These are phyloP conservation scores for Portunus trituberculatus DNA, from an alignment of 1,140 invertebrate species.

Conservation along the genomic window DNA sequence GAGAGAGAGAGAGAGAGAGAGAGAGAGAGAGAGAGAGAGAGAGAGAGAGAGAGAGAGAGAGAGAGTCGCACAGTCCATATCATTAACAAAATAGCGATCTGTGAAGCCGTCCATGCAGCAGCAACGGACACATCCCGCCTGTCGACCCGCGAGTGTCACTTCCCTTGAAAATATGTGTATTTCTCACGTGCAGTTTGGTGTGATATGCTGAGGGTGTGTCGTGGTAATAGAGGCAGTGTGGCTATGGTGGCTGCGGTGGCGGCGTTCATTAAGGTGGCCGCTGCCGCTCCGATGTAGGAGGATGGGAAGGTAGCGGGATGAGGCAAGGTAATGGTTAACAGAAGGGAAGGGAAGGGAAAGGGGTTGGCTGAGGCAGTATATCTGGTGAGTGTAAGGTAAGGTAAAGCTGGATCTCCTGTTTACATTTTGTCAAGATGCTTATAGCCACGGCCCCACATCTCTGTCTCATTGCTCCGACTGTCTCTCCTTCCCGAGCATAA, in stretches of 20 bases:
- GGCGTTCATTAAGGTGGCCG: neutral
- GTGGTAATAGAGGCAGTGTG: neutral
- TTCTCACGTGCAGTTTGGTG: neutral
- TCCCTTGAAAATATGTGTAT: neutral
- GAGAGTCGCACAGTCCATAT: neutral
- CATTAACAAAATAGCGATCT: neutral
- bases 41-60: conserved; percentile 52
- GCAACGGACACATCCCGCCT: neutral
- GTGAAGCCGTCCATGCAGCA: neutral
- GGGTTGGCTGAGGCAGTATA: too few relatives aligned
- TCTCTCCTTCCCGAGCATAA: too few relatives aligned
- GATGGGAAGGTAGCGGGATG: neutral
- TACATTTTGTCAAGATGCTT: too few relatives aligned
- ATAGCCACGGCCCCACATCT: too few relatives aligned
- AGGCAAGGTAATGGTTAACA: neutral
- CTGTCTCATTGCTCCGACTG: too few relatives aligned
- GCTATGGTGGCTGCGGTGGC: neutral
- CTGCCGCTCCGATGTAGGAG: neutral
- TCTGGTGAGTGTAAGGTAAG: too few relatives aligned
- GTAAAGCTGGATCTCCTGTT: too few relatives aligned
- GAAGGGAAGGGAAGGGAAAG: neutral
- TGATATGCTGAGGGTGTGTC: neutral
- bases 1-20: conserved; percentile 53
- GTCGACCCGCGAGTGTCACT: neutral
- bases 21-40: conserved; percentile 55